These are phyloP conservation scores for Corapipo altera DNA, from an alignment of 2,113 vertebrate genomes.

Conservation along the genomic window DNA sequence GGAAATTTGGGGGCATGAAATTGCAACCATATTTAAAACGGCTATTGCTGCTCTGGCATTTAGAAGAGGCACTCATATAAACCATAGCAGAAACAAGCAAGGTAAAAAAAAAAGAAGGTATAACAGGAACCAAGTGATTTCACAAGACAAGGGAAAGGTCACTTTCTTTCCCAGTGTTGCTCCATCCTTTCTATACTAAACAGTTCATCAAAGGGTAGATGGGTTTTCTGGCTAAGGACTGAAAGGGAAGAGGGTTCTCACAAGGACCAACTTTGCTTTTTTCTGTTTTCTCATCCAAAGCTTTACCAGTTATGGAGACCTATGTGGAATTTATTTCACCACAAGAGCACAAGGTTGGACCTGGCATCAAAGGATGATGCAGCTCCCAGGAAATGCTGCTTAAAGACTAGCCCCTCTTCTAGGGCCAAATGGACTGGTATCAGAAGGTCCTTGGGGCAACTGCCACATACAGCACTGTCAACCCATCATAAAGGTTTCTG, in stretches of 20 bases:
- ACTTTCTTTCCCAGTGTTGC: conserved; percentile 30
- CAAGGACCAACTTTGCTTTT: conserved; percentile 23
- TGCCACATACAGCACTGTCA: background rate
- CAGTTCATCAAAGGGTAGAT: background rate
- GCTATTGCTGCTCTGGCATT: conserved; percentile 56
- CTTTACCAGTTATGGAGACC: background rate
- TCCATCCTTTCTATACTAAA: conserved; percentile 26
- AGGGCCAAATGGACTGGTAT: background rate
- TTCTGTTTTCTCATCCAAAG: background rate
- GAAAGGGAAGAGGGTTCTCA: conserved; percentile 18
- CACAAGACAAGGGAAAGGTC: conserved; percentile 66
- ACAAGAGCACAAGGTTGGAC: background rate
- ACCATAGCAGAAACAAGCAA: conserved; percentile 45
- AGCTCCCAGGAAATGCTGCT: background rate
- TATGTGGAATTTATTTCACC: background rate
- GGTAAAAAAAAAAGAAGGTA: background rate
- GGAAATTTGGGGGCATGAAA: conserved; percentile 62
- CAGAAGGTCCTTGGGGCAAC: background rate
- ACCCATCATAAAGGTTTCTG: background rate
- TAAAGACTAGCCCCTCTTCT: background rate
- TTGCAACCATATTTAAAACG: conserved; percentile 70
- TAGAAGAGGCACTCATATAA: conserved; percentile 56
- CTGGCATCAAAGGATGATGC: background rate
- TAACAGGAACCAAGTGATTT: conserved; percentile 39
- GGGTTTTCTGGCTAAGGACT: conserved; percentile 30